phyloP scores from a whole-genome alignment of 2,797 vertebrate species.

The Sebastes itinus region DNA sequence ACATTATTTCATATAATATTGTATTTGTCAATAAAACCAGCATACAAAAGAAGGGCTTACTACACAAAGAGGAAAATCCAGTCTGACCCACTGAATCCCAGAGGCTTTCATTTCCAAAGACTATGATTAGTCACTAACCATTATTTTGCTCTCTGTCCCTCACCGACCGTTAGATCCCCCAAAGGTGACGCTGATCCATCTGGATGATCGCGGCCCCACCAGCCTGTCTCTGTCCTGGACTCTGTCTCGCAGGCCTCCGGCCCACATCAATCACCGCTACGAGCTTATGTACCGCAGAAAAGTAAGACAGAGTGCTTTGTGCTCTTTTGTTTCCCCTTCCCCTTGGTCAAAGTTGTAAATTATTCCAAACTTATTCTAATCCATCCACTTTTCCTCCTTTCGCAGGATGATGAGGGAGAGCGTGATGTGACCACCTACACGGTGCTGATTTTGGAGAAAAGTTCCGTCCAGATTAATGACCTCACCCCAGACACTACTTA shows the following conservation, averaged over 20 bases:
- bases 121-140: constrained; percentile 65
- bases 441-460: constrained; percentile 89
- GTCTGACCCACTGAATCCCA: constrained; percentile 41
- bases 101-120: constrained; percentile 55
- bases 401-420: constrained; percentile 74
- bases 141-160: constrained; percentile 64
- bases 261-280: constrained; percentile 89
- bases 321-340: neutral
- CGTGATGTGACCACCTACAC: constrained; percentile 93
- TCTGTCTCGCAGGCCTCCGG: constrained; percentile 86
- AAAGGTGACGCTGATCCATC: constrained; percentile 88
- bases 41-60: constrained; percentile 8
- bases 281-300: constrained; percentile 98
- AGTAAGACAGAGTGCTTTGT: constrained; percentile 63
- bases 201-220: constrained; percentile 86
- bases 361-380: neutral
- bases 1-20: neutral
- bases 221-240: constrained; percentile 91
- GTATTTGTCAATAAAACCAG: too few species aligned
- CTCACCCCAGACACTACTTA: constrained; percentile 88
- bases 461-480: constrained; percentile 86
- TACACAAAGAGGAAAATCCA: constrained; percentile 46
- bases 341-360: neutral
- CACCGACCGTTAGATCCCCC: constrained; percentile 86
- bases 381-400: neutral